Conservation (phyloP, 2,797 vertebrate genomes). For the Tiaroga cobitis region DNA sequence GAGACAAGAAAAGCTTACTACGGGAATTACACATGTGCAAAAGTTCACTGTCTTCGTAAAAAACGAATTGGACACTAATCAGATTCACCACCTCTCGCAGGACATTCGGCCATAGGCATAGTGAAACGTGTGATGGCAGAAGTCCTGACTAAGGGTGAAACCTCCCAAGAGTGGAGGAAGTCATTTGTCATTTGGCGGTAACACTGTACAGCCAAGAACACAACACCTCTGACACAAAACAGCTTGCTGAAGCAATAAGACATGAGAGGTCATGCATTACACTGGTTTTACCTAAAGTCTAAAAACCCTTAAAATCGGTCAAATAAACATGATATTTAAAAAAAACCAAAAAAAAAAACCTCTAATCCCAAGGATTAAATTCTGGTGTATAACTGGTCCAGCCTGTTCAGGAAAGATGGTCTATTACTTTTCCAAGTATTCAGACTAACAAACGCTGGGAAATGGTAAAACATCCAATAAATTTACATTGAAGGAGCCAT, state of each 20-base stretch:
- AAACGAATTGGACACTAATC: conserved; percentile 14
- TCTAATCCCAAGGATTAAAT: background rate
- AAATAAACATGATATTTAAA: background rate
- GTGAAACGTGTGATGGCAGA: background rate
- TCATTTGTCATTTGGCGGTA: conserved; percentile 5
- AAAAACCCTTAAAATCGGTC: background rate
- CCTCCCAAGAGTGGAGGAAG: background rate
- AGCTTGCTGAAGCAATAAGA: background rate
- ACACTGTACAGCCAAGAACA: conserved; percentile 9
- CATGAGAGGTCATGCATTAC: background rate
- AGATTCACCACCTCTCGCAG: background rate
- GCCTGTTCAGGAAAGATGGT: background rate
- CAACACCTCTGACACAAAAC: conserved; percentile 15
- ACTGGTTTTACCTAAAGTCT: background rate
- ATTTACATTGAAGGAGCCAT: background rate
- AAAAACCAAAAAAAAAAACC: background rate
- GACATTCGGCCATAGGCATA: background rate
- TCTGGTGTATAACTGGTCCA: background rate
- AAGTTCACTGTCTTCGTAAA: background rate
- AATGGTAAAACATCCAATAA: background rate
- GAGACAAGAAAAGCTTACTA: background rate
- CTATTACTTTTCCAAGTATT: background rate
- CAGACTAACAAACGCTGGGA: background rate
- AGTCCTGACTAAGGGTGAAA: conserved; percentile 5
- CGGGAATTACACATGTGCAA: background rate